Conservation (phyloP, 2,888 invertebrate genomes). For the Hirtodrosophila histrioides region DNA sequence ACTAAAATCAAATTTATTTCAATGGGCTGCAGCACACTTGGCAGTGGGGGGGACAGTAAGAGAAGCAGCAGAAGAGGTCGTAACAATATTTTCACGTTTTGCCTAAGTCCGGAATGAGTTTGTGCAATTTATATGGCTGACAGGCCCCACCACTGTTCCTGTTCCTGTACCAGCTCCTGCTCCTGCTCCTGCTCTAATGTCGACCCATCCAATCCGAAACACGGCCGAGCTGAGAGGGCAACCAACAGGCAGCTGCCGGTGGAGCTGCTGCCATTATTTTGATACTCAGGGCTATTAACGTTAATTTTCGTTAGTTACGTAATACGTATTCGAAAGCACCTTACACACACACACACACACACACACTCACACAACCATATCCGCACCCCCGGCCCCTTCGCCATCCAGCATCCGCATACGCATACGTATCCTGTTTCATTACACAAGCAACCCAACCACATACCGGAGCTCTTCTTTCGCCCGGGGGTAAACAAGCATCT, state of each 20-base stretch:
- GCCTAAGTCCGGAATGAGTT: constrained; percentile 79
- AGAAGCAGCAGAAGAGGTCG: constrained; percentile 60
- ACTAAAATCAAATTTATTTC: constrained; percentile 75
- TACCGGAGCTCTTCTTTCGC: constrained; percentile 31
- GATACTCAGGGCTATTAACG: constrained; percentile 78
- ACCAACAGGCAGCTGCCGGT: constrained; percentile 48
- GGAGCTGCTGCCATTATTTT: constrained; percentile 69
- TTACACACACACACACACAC: constrained; percentile 45
- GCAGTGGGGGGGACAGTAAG: constrained; percentile 1
- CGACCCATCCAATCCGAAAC: constrained; percentile 36
- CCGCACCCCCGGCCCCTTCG: not conserved
- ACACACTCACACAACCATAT: constrained; percentile 13
- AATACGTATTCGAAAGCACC: constrained; percentile 79
- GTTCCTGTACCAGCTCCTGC: constrained; percentile 14
- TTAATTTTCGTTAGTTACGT: constrained; percentile 81
- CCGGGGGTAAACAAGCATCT: constrained; percentile 64
- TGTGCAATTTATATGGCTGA: constrained; percentile 67
- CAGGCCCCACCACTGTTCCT: constrained; percentile 21
- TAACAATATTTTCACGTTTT: constrained; percentile 82
- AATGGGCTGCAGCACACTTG: constrained; percentile 39
- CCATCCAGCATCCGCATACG: constrained; percentile 8
- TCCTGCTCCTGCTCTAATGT: constrained; percentile 5
- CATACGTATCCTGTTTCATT: constrained; percentile 65
- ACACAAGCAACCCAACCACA: constrained; percentile 44
- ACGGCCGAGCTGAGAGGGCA: constrained; percentile 37